Evolutionary conservation across 2,888 invertebrate genomes (phyloP).

Genomic region (Hydrotaea diabolus): DNA sequence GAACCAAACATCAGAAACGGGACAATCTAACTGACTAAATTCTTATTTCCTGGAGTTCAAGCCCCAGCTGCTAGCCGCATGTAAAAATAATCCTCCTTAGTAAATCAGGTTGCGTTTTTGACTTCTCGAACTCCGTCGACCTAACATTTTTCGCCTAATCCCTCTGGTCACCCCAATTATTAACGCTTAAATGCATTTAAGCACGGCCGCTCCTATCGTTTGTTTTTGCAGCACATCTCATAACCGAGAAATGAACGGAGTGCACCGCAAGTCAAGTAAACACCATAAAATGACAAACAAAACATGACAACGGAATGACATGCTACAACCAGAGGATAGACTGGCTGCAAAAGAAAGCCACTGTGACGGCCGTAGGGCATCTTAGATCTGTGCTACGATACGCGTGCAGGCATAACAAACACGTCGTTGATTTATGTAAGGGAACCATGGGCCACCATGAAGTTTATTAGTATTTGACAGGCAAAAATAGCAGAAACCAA

Average conservation of each 20-base stretch:
- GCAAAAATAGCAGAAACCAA: not conserved
- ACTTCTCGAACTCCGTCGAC: too few species aligned
- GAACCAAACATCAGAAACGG: too few species aligned
- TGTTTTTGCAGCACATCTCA: constrained; percentile 18
- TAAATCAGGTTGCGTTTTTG: too few species aligned
- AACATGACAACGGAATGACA: constrained; percentile 63
- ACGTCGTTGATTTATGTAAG: not conserved
- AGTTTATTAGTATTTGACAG: not conserved
- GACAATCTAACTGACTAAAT: too few species aligned
- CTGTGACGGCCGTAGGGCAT: not conserved
- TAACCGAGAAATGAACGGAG: constrained; percentile 53
- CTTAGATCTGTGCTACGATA: not conserved
- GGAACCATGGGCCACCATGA: not conserved
- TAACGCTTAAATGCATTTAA: constrained; percentile 58
- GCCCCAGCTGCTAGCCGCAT: too few species aligned
- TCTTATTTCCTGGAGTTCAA: too few species aligned
- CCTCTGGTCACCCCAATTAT: constrained; percentile 48
- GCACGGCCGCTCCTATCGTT: constrained; percentile 7
- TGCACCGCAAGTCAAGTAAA: constrained; percentile 66
- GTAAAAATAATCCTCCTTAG: too few species aligned
- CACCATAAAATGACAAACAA: constrained; percentile 66
- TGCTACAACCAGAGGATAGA: constrained; percentile 42
- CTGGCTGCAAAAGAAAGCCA: constrained; percentile 1
- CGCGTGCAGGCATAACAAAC: not conserved
- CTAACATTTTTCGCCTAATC: too few species aligned